These are phyloP conservation scores for Campoplex nolae DNA, from an alignment of 2,888 invertebrate species.

Conservation along the genomic window DNA sequence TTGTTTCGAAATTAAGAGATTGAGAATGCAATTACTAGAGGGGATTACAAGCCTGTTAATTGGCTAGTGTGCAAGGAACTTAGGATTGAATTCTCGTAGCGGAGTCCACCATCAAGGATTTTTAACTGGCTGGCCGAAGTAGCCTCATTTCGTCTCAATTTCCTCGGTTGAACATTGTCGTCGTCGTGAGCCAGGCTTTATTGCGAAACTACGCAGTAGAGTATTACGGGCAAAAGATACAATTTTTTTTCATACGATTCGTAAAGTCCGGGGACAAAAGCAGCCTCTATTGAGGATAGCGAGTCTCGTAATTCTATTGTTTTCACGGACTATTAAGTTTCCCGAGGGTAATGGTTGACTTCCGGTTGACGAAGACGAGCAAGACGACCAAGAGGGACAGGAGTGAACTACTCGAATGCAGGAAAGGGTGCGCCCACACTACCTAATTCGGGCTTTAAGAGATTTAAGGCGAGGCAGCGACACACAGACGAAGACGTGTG, in stretches of 20 bases:
- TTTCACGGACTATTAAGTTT: slow-evolving; percentile 85
- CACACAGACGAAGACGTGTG: slow-evolving; percentile 12
- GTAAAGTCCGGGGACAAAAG: slow-evolving; percentile 65
- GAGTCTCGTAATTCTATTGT: slow-evolving; percentile 84
- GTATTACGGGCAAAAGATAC: slow-evolving; percentile 55
- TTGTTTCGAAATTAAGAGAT: neutral
- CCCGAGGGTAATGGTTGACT: slow-evolving; percentile 81
- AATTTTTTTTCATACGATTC: slow-evolving; percentile 80
- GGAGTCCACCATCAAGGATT: slow-evolving; percentile 28
- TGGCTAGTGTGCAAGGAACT: neutral
- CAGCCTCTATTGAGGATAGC: slow-evolving; percentile 60
- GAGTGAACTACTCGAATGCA: slow-evolving; percentile 82
- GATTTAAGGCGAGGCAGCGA: slow-evolving; percentile 82
- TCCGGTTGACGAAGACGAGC: slow-evolving; percentile 75
- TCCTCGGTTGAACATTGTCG: slow-evolving; percentile 60
- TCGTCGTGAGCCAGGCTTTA: slow-evolving; percentile 42
- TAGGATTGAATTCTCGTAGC: slow-evolving; percentile 31
- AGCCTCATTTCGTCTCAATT: slow-evolving; percentile 63
- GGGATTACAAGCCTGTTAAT: neutral
- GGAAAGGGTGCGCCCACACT: slow-evolving; percentile 83
- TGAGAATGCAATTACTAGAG: neutral
- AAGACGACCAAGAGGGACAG: slow-evolving; percentile 52
- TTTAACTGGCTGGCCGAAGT: slow-evolving; percentile 27
- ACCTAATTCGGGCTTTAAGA: slow-evolving; percentile 83
- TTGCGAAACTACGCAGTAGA: slow-evolving; percentile 52